Conservation (phyloP, 2,888 invertebrate species). For the Ctena decussata region DNA sequence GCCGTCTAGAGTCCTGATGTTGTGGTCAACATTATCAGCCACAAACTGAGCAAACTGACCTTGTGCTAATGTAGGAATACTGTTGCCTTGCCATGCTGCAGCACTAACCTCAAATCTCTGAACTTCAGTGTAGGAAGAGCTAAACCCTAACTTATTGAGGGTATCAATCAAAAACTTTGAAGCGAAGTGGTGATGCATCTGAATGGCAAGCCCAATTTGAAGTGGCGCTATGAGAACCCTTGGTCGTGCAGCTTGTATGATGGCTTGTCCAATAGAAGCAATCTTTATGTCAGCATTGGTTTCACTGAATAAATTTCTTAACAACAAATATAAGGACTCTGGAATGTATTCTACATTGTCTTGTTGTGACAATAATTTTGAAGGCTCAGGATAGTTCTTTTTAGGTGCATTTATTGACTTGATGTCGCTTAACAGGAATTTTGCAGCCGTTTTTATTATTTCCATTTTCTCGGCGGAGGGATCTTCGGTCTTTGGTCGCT, state of each 20-base stretch:
- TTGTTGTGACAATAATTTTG: neutral
- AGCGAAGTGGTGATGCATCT: conserved; percentile 55
- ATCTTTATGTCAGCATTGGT: conserved; percentile 16
- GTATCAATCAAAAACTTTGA: conserved; percentile 67
- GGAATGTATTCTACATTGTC: neutral
- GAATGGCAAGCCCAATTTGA: conserved; percentile 62
- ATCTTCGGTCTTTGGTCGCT: neutral
- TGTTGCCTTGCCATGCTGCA: neutral
- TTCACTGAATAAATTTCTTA: neutral
- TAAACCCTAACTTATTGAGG: conserved; percentile 60
- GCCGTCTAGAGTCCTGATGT: conserved; percentile 26
- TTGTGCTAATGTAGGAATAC: neutral
- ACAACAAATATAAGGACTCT: neutral
- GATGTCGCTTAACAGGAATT: neutral
- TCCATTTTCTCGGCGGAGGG: neutral
- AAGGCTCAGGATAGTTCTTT: neutral
- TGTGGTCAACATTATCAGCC: conserved; percentile 39
- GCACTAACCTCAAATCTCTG: conserved; percentile 29
- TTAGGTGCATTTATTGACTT: neutral
- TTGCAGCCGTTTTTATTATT: neutral
- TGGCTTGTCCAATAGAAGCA: conserved; percentile 66
- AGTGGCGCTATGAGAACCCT: conserved; percentile 52
- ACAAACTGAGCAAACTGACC: conserved; percentile 25
- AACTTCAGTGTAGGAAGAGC: conserved; percentile 55
- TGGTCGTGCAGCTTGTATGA: conserved; percentile 61